Base-by-base conservation (phyloP, 2,888 invertebrate species). In the Elmis aenea region DNA sequence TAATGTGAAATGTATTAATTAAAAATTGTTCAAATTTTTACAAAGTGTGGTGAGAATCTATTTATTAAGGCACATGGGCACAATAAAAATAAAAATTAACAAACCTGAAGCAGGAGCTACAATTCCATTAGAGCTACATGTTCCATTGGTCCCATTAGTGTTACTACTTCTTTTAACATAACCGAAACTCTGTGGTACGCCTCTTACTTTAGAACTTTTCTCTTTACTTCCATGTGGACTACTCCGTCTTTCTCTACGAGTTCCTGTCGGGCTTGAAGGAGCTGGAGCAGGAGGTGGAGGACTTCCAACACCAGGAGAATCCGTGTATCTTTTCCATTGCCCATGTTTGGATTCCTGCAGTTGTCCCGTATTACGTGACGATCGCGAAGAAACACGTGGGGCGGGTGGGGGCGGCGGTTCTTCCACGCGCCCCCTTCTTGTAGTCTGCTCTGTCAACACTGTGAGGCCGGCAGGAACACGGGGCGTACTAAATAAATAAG, bases 161-260 rank as follows among this genome's bases (percentile, higher is more conserved):
- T 49, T 53, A 24, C 71, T 72, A 49, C 73, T 71, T 53, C 87
- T 76, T 61, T 89, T 89, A 26, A 87, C 83, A 63, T 89, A 89
- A 31, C 88, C 88, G 58, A 89, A 89, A 64, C 81, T 87, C 54
- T 87, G 86, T 5, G 88, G 87, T 8, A 85, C 85, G 8, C 81
- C 81, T 43, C 75, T 63, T 28, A 73, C 75, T 65, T 87, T 88
- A 24, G 54, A 51, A 21, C 80, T 77, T 40, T 75, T 75, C 2
- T 76, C 74, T 41, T 74, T 74, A 26, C 57, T 54, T 42, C 50
- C 62, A 47, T 65, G 69, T 33, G 65, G 63, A 57, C 60, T 67
- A 55, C 52, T 66, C 51, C 52, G 64, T 57, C 55, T 66, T 64
- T 55, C 71, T 55, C 66, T 66, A 27, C 68, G 51, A 14, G 58